Evolutionary conservation across 2,113 vertebrate genomes (phyloP).

Genomic region (Pygoscelis adeliae): DNA sequence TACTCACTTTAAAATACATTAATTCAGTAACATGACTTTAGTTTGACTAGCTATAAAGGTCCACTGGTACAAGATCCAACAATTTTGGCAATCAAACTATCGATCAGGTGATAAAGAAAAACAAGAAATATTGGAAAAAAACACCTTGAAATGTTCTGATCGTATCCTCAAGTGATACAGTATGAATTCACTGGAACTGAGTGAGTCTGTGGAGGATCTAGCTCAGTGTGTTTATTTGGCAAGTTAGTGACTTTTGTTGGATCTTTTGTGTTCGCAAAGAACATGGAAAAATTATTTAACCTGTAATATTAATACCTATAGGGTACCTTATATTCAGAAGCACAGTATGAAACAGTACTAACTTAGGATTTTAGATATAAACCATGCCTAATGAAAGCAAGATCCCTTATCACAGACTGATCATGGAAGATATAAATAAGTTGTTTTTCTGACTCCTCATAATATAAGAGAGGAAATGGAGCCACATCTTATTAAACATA

Average conservation of each 20-base stretch:
- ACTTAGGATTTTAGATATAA: not conserved
- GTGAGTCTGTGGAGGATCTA: not conserved
- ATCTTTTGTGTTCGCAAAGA: not conserved
- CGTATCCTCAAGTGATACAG: not conserved
- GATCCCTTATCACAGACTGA: not conserved
- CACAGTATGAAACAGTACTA: not conserved
- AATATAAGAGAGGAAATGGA: not conserved
- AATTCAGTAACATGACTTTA: not conserved
- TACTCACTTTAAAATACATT: not conserved
- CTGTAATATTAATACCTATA: not conserved
- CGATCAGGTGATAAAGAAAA: not conserved
- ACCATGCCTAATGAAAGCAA: not conserved
- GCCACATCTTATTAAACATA: not conserved
- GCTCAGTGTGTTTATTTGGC: not conserved
- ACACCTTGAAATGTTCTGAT: not conserved
- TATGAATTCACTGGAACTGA: not conserved
- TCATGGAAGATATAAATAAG: not conserved
- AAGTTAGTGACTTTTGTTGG: not conserved
- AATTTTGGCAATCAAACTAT: not conserved
- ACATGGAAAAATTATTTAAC: not conserved
- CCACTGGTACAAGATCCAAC: not conserved
- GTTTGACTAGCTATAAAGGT: not conserved
- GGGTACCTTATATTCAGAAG: not conserved
- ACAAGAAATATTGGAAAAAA: not conserved
- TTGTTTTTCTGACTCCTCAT: not conserved